Base-by-base conservation (phyloP, 2,113 vertebrate genomes). In the Mormyrus lacerda region DNA sequence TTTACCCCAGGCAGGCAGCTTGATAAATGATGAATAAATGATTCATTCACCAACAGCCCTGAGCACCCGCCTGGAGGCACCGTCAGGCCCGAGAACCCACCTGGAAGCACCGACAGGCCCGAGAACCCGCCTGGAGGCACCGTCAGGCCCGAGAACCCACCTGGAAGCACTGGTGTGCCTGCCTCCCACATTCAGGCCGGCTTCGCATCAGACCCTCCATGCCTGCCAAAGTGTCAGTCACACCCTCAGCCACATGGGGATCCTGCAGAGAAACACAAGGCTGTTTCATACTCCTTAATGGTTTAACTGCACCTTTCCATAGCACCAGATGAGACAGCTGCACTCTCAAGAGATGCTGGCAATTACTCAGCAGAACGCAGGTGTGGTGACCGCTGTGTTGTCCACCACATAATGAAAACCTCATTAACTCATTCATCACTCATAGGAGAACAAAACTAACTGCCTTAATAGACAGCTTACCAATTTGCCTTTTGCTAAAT, bases 121-220 rank as follows among this genome's bases (percentile, higher is more conserved):
- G 1, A 17, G 6, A 0, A 53, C 48, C 15, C 21, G 1, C 31
- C 31, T 0, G 5, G 27, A 82, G 69, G 17, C 21, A 44, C 8
- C 47, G 7, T 35, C 47, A 82, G 31, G 31, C 27, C 69, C 79
- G 1, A 84, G 42, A 45, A 69, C 50, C 92, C 82, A 96, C 96
- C 94, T 95, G 93, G 45, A 96, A 89, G 90, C 93, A 90, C 91
- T 95, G 95, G 90, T 93, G 94, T 11, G 90, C 93, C 50, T 93
- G 93, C 9, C 89, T 91, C 89, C 91, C 93, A 27, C 73, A 87
- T 88, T 93, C 91, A 0, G 93, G 85, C 65, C 92, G 35, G 91
- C 95, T 96, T 58, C 92, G 94, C 93, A 95, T 96, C 89, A 96
- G 90, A 58, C 89, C 93, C 89, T 96, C 94, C 95, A 96, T 96